Evolutionary conservation across 2,888 invertebrate species (phyloP).

Genomic region (Ormyrus nitidulus): DNA sequence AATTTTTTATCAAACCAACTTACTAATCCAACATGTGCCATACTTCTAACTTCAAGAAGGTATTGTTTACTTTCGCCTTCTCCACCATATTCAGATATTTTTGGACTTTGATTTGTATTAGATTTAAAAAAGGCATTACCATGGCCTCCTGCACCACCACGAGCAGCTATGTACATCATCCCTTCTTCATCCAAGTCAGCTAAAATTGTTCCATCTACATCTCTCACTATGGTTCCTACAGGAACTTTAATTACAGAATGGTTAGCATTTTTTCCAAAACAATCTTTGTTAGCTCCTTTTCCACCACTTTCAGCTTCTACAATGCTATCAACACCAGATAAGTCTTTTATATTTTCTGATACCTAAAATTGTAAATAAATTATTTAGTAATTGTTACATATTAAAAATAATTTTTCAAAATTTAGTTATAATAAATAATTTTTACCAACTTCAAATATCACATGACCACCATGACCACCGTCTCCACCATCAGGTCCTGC

Average conservation of each 20-base stretch:
- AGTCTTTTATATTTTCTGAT: conserved; percentile 81
- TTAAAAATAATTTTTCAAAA: conserved; percentile 12
- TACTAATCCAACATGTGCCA: conserved; percentile 96
- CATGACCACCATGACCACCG: conserved; percentile 97
- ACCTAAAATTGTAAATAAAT: conserved; percentile 75
- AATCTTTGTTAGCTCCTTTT: conserved; percentile 84
- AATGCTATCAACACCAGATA: conserved; percentile 81
- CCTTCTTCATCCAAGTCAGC: conserved; percentile 83
- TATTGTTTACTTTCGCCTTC: conserved; percentile 86
- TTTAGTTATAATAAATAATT: conserved; percentile 16
- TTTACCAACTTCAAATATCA: conserved; percentile 83
- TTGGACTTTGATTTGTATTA: conserved; percentile 86
- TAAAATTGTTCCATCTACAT: conserved; percentile 78
- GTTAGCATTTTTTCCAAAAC: conserved; percentile 88
- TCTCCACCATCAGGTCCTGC: conserved; percentile 98
- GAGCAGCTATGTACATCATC: conserved; percentile 92
- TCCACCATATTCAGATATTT: conserved; percentile 91
- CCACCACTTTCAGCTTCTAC: conserved; percentile 83
- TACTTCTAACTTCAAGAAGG: conserved; percentile 89
- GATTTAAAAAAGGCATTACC: conserved; percentile 95
- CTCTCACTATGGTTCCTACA: conserved; percentile 85
- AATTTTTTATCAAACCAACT: conserved; percentile 58
- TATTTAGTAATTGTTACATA: conserved; percentile 7
- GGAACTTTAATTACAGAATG: conserved; percentile 87
- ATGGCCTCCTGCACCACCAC: conserved; percentile 96